Percentiles rank a stretch among this genome's conserved stretches.
These are phyloP conservation scores for Ophion slaviceki DNA, from an alignment of 2,888 invertebrate species.

Conservation along the genomic window DNA sequence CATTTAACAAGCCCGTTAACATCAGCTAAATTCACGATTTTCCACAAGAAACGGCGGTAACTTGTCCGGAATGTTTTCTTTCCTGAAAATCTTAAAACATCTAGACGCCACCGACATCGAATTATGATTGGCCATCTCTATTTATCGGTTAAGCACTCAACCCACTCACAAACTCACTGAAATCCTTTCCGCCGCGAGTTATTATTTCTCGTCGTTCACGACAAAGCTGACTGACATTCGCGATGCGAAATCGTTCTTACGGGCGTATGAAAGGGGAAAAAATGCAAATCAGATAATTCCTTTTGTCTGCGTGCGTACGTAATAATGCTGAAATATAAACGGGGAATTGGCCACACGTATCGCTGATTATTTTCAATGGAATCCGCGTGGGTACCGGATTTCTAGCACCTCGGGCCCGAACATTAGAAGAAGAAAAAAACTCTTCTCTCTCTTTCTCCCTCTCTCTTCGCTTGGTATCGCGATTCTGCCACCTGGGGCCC, in stretches of 20 bases:
- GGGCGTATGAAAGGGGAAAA: not conserved
- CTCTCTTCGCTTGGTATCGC: slow-evolving; percentile 13
- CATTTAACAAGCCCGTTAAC: no score
- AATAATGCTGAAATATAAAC: slow-evolving; percentile 33
- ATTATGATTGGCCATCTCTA: no score
- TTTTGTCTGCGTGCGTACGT: slow-evolving; percentile 8
- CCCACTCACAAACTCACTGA: no score
- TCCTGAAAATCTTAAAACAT: no score
- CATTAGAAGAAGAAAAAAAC: not conserved
- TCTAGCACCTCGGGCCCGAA: slow-evolving; percentile 40
- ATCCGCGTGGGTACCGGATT: slow-evolving; percentile 62
- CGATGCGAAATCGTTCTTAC: not conserved
- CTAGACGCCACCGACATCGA: no score
- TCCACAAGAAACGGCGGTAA: no score
- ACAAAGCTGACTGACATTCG: slow-evolving; percentile 1
- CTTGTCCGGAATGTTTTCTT: no score
- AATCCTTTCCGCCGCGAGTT: no score
- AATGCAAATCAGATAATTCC: slow-evolving; percentile 24
- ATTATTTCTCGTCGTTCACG: not conserved
- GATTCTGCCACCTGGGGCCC: slow-evolving; percentile 52
- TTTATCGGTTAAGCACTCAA: no score
- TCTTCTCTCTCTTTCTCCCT: not conserved
- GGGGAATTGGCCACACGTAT: slow-evolving; percentile 41
- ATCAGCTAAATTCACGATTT: no score
- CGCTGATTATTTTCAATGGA: slow-evolving; percentile 44